Evolutionary conservation across 1,140 invertebrate genomes (phyloP), one percentile per base, ranked within the genome.

Genomic region (Trissolcus basalis): DNA sequence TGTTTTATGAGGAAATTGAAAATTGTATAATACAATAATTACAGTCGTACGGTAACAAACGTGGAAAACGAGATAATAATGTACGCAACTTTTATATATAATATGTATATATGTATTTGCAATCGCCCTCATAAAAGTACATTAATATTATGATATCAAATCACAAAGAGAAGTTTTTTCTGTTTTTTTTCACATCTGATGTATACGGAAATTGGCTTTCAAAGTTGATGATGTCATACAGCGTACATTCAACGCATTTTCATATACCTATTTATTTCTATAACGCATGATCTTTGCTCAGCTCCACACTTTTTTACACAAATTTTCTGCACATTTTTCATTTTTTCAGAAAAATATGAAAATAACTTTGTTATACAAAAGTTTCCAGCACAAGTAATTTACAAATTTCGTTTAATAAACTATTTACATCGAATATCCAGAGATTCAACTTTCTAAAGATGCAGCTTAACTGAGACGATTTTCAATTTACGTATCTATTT

Each of bases 111-210:
- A 64, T 80, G 63, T 81, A 83, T 86, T 85, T 84, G 83, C 83
- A 86, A 86, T 86, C 82, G 83, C 81, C 81, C 83, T 83, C 85
- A 86, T 87, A 86, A 87, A 87, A 87, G 85, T 87, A 87, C 84
- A 86, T 86, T 86, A 85, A 86, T 87, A 86, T 82, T 82, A 81
- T 85, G 81, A 87, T 86, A 86, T 87, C 79, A 87, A 87, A 87
- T 86, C 82, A 86, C 83, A 78, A 86, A 77, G 79, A 85, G 79
- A 86, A 86, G 84, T 84, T n/a, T n/a, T n/a, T n/a, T n/a, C 82
- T 79, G 83, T 83, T 83, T 80, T n/a, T n/a, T 83, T 86, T 85
- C 82, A 84, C 81, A 82, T 80, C 78, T 72, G 81, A 82, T 80
- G 73, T 82, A 44, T 44, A 74, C 81, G 79, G 77, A 78, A 73